Evolutionary conservation across 1,140 invertebrate species (phyloP).

Genomic region (Dendrolimus punctatus): DNA sequence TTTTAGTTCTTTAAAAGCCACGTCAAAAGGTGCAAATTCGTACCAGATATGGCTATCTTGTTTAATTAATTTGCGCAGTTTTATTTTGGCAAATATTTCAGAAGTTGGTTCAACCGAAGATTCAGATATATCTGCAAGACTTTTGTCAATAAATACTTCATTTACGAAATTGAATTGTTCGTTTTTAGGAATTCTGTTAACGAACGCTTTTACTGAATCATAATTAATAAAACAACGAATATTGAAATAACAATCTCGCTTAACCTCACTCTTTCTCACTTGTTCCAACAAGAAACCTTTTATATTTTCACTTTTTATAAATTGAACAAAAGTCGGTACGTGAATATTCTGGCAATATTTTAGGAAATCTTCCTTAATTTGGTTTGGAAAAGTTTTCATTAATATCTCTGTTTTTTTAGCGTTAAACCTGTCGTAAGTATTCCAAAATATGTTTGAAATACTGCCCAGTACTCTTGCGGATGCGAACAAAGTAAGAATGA

Average conservation of each 20-base stretch:
- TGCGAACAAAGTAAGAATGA: slow-evolving; percentile 32
- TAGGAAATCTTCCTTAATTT: slow-evolving; percentile 34
- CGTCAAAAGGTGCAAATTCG: slow-evolving; percentile 35
- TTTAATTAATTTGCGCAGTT: slow-evolving; percentile 4
- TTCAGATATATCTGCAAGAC: slow-evolving; percentile 2
- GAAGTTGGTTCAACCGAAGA: neutral
- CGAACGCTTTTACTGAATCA: slow-evolving; percentile 21
- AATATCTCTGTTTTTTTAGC: slow-evolving; percentile 28
- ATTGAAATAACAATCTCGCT: slow-evolving; percentile 8
- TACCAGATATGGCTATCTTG: slow-evolving; percentile 27
- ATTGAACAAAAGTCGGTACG: slow-evolving; percentile 34
- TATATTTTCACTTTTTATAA: slow-evolving; percentile 29
- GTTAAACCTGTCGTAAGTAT: slow-evolving; percentile 23
- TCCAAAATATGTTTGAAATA: slow-evolving; percentile 22
- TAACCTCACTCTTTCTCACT: slow-evolving; percentile 14
- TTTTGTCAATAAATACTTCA: slow-evolving; percentile 37
- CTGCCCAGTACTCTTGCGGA: slow-evolving; percentile 30
- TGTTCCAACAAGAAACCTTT: slow-evolving; percentile 34
- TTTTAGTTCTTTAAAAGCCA: slow-evolving; percentile 33
- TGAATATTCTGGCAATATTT: slow-evolving; percentile 26
- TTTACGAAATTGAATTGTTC: slow-evolving; percentile 38
- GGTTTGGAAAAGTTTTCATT: slow-evolving; percentile 26
- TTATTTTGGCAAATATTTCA: slow-evolving; percentile 16
- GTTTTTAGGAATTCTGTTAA: slow-evolving; percentile 27
- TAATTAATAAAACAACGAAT: slow-evolving; percentile 11